Evolutionary conservation across 2,888 invertebrate species (phyloP).

Genomic region (Spilosoma lubricipeda): DNA sequence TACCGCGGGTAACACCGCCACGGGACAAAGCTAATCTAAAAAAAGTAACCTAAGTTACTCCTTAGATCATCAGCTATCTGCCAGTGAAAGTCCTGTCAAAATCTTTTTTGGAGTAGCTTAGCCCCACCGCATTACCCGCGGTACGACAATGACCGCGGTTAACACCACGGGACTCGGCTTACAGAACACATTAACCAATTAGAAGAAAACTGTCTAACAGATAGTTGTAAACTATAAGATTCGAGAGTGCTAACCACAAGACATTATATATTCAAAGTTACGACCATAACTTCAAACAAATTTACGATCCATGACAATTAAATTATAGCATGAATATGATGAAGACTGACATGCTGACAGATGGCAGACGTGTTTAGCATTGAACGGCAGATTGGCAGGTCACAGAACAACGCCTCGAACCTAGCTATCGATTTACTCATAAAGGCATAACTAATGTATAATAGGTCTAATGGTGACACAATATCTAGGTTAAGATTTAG

Average conservation of each 20-base stretch:
- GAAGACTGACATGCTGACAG: conserved; percentile 33
- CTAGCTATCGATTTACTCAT: conserved; percentile 23
- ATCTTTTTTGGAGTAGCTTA: too few species aligned
- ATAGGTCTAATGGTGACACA: conserved; percentile 16
- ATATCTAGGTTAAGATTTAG: conserved; percentile 17
- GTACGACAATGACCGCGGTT: too few species aligned
- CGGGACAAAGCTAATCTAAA: too few species aligned
- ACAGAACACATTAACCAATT: too few species aligned
- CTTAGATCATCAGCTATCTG: too few species aligned
- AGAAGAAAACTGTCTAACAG: too few species aligned
- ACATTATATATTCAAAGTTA: background rate
- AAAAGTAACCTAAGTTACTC: too few species aligned
- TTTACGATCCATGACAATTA: conserved; percentile 39
- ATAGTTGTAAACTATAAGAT: background rate
- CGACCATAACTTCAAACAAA: background rate
- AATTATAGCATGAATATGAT: conserved; percentile 25
- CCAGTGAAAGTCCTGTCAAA: too few species aligned
- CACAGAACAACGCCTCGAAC: conserved; percentile 10
- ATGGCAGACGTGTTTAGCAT: conserved; percentile 25
- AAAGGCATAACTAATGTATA: conserved; percentile 13
- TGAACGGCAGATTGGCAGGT: conserved; percentile 29
- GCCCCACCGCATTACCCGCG: too few species aligned
- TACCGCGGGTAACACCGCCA: too few species aligned
- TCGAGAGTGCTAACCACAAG: background rate
- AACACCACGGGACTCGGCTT: too few species aligned